Evolutionary conservation across 2,113 vertebrate species (phyloP).

Genomic region (Rhynchomys soricoides): DNA sequence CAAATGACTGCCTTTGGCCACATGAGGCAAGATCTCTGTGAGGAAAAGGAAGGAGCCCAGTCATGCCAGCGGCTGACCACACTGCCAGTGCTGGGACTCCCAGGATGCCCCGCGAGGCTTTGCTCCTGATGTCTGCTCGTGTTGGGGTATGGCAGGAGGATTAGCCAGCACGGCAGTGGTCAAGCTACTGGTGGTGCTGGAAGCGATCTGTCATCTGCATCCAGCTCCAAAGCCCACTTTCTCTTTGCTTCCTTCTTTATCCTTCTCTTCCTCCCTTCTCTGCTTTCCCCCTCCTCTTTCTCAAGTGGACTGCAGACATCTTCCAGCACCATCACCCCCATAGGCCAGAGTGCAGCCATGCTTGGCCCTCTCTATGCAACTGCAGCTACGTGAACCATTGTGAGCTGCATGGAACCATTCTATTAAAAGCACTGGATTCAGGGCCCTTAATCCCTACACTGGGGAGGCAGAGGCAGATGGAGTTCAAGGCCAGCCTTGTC

Average conservation of each 20-base stretch:
- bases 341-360: neutral
- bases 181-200: neutral
- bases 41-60: neutral
- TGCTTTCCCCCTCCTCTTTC: too few species aligned
- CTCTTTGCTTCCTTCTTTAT: too few species aligned
- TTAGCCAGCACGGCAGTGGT: neutral
- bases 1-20: neutral
- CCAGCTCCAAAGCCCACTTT: rapidly evolving
- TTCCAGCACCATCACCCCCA: neutral
- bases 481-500: neutral
- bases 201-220: neutral
- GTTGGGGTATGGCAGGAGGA: neutral
- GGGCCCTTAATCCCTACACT: neutral
- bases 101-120: neutral
- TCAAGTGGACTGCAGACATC: neutral
- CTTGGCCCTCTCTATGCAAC: rapidly evolving
- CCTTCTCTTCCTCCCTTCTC: neutral
- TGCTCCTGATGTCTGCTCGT: neutral
- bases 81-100: neutral
- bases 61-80: neutral
- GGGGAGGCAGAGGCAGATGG: neutral
- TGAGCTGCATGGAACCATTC: neutral
- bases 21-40: neutral
- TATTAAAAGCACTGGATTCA: neutral
- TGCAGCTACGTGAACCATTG: rapidly evolving